phyloP scores from a whole-genome alignment of 1,140 invertebrate genomes.

The Acromyrmex charruanus region DNA sequence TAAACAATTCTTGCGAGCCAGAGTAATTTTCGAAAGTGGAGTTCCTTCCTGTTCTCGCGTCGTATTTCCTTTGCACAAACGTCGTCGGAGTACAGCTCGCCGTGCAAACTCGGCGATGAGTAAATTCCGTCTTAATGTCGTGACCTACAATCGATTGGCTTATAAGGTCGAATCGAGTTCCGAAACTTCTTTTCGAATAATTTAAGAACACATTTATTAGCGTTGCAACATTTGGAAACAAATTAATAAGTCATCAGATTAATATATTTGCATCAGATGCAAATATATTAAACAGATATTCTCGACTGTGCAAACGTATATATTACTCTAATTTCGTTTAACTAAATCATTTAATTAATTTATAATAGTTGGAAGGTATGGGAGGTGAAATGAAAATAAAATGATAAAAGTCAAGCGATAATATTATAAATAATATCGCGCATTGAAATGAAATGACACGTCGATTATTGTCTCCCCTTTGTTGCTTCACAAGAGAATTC shows the following conservation, averaged over 20 bases:
- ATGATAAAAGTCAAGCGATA: slow-evolving; percentile 1
- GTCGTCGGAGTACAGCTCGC: slow-evolving; percentile 11
- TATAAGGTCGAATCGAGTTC: background rate
- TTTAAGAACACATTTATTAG: background rate
- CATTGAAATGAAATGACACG: background rate
- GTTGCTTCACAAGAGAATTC: background rate
- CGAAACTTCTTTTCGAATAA: background rate
- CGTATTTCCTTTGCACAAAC: slow-evolving; percentile 55
- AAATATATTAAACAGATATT: slow-evolving; percentile 3
- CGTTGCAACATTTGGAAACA: background rate
- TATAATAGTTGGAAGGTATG: background rate
- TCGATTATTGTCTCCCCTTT: slow-evolving; percentile 9
- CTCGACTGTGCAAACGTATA: background rate
- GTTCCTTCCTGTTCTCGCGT: slow-evolving; percentile 42
- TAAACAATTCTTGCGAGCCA: slow-evolving; percentile 66
- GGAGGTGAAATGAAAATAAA: background rate
- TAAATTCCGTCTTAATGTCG: slow-evolving; percentile 37
- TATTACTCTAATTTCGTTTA: background rate
- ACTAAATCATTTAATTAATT: slow-evolving; percentile 9
- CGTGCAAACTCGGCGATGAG: slow-evolving; percentile 23
- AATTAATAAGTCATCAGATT: background rate
- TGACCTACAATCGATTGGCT: slow-evolving; percentile 25
- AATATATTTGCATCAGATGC: background rate
- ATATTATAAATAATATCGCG: background rate
- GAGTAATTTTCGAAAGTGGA: slow-evolving; percentile 73